Percentiles rank a stretch among this genome's conserved stretches.
Evolutionary conservation across 2,113 vertebrate genomes (phyloP).

Genomic region (Chaetodon trifascialis): DNA sequence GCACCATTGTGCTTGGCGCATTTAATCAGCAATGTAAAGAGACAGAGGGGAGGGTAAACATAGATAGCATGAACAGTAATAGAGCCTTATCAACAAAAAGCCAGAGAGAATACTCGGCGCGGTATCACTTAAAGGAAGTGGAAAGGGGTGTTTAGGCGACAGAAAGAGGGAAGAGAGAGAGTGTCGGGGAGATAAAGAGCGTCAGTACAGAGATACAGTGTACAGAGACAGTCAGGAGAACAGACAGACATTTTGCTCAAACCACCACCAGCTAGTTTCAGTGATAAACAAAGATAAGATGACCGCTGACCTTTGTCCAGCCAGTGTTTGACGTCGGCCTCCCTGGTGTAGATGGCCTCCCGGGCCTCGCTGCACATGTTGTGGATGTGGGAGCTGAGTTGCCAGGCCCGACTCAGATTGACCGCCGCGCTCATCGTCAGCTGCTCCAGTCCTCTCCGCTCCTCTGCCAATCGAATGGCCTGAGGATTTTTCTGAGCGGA

Average conservation of each 20-base stretch:
- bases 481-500: conserved; percentile 92
- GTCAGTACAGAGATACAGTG: not conserved
- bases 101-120: conserved; percentile 11
- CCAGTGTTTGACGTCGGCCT: conserved; percentile 94
- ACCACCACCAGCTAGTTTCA: not conserved
- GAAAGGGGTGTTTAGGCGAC: conserved; percentile 6
- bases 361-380: conserved; percentile 93
- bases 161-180: conserved; percentile 19
- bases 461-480: conserved; percentile 91
- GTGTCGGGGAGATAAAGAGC: conserved; percentile 5
- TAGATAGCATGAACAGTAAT: conserved; percentile 3
- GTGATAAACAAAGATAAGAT: conserved; percentile 19
- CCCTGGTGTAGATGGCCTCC: conserved; percentile 92
- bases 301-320: conserved; percentile 89
- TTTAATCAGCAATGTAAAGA: conserved; percentile 2
- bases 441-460: conserved; percentile 88
- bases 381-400: conserved; percentile 92
- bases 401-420: conserved; percentile 91
- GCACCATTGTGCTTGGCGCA: not conserved
- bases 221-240: not conserved
- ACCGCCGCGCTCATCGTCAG: conserved; percentile 91
- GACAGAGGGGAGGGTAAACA: conserved; percentile 5
- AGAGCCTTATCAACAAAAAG: conserved; percentile 19
- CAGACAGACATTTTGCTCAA: not conserved
- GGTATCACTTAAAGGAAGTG: conserved; percentile 18